A percentile compares a stretch with the other conserved stretches of the same genome.
phyloP scores from a whole-genome alignment of 2,797 vertebrate genomes.

The Macropus fuliginosus region DNA sequence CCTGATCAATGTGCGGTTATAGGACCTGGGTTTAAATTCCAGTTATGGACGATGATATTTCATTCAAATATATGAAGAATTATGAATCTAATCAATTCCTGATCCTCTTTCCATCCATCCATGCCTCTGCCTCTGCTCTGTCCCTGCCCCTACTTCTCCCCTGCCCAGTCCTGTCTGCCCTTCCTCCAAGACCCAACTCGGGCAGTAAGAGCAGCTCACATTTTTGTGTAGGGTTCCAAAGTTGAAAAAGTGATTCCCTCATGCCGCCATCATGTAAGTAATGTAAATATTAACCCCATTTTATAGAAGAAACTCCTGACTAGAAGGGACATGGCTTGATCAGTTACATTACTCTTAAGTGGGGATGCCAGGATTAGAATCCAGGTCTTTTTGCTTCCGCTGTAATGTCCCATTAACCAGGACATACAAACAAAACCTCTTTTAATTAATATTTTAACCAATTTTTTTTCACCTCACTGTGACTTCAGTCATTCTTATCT shows the following conservation, averaged over 20 bases:
- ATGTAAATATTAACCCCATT: not conserved
- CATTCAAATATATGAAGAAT: not conserved
- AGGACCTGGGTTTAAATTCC: not conserved
- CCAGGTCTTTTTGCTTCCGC: not conserved
- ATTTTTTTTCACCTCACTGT: not conserved
- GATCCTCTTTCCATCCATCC: not conserved
- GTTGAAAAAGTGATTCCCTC: not conserved
- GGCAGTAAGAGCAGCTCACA: not conserved
- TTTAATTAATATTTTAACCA: not conserved
- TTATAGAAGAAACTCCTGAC: not conserved
- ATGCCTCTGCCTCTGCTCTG: not conserved
- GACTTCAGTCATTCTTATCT: not conserved
- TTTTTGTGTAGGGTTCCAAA: not conserved
- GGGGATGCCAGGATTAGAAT: not conserved
- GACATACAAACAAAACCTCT: not conserved
- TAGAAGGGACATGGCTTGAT: not conserved
- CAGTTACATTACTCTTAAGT: not conserved
- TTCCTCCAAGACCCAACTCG: not conserved
- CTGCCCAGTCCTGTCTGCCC: no score
- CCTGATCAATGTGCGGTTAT: not conserved
- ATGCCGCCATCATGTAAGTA: not conserved
- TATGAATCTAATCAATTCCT: not conserved
- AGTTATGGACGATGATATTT: not conserved
- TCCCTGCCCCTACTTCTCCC: not conserved
- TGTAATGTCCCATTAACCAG: not conserved